Evolutionary conservation across 2,797 vertebrate genomes (phyloP), one percentile per base, ranked within the genome.

Genomic region (Knipowitschia caucasica): DNA sequence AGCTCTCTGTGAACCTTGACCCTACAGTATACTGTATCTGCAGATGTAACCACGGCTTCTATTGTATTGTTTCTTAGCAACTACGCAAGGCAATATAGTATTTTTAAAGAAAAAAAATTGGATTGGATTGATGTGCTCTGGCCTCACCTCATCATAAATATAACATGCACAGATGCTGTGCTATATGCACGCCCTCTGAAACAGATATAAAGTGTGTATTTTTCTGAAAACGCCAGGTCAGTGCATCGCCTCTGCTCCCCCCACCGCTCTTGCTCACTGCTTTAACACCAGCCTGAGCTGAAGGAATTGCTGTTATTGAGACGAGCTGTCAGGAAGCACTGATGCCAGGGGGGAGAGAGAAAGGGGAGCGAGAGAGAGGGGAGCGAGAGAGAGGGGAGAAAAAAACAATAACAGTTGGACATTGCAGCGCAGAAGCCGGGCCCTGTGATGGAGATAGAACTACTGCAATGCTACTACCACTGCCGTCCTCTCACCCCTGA

Each of bases 301-400:
- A 70, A 83, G 68, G 76, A 85, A 84, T 78, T 69, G 54, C 53
- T 68, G 81, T 85, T 83, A 86, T 68, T 68, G 74, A 87, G 77
- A 87, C 71, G 34, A 81, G 78, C 76, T 86, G 79, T 86, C 82
- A 81, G 66, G 53, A 71, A 53, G 75, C 44, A 33, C 64, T 65
- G 59, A 74, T 74, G 58, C 44, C 44, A 5, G 25, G 56, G 62
- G 68, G 52, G 53, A 68, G 71, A 76, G 61, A 59, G 8, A n/a
- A n/a, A n/a, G n/a, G n/a, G 2, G 51, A 60, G 65, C 49, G 65
- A 52, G 3, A 9, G 5, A 17, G 15, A 53, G 61, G 67, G 2
- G 50, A 69, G 70, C 75, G 61, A 55, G 6, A 2, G 52, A 60
- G 64, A 52, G 67, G 52, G 39, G 39, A 36, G 20, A 72, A 71